Evolutionary conservation across 2,113 vertebrate genomes (phyloP), one percentile per base, ranked within the genome.

Genomic region (Agapornis roseicollis): DNA sequence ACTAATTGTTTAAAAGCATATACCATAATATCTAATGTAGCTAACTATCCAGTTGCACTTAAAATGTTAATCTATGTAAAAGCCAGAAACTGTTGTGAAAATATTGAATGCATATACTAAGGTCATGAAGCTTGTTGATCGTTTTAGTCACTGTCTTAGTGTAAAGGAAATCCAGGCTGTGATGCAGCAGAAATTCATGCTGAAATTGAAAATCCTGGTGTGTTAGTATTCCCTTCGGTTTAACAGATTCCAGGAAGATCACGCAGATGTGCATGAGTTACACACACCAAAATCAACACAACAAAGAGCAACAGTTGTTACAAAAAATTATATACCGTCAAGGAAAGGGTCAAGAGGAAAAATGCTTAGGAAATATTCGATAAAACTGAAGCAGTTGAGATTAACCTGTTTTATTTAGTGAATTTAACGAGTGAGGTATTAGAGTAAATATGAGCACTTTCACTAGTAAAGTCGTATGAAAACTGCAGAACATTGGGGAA

Each of bases 141-240:
- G 6, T 80, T 94, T 76, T 61, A 91, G 35, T 87, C 11, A 9
- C 41, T 64, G 10, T 60, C 24, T 88, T 55, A 68, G 60, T 22
- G 14, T 35, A 60, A 55, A 80, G 76, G 80, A 94, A 92, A 86
- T 93, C 27, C 2, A 13, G 78, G 68, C 78, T 56, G 7, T 76
- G 89, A 89, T 63, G 71, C 68, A 97, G 85, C 61, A 89, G 50
- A 65, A 96, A 91, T 63, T 94, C 76, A 65, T 29, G 68, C 64
- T 88, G 60, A 85, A 84, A 27, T 10, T 85, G 60, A 88, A 65
- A 68, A 72, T 88, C 47, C 44, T 86, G 64, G 29, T 89, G 56
- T 78, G 55, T 58, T 79, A 85, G 29, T 87, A 85, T 90, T 93
- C 89, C 81, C 85, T 55, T 58, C 56, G 74, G 84, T 88, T 66